These are phyloP conservation scores for Tonatia bakeri DNA, from an alignment of 2,113 vertebrate genomes.

Conservation along the genomic window DNA sequence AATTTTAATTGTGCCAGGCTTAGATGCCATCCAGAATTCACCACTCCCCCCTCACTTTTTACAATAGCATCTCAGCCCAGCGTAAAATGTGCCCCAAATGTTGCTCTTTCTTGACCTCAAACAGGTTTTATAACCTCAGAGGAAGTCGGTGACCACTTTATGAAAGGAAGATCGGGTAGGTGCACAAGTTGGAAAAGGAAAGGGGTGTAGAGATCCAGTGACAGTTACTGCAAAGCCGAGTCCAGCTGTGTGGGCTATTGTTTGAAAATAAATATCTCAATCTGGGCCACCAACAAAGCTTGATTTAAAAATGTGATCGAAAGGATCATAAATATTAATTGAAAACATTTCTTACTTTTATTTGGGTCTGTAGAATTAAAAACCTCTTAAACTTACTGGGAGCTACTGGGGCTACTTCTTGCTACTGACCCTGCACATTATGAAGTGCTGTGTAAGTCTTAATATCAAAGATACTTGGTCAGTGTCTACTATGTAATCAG, in stretches of 20 bases:
- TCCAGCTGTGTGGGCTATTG: not conserved
- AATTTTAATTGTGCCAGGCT: not conserved
- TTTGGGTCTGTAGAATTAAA: not conserved
- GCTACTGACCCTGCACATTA: not conserved
- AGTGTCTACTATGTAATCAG: not conserved
- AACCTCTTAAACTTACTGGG: not conserved
- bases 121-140: not conserved
- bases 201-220: not conserved
- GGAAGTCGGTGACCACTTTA: not conserved
- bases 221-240: not conserved
- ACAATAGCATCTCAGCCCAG: not conserved
- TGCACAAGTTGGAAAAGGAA: slow-evolving; percentile 4
- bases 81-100: not conserved
- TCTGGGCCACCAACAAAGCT: not conserved
- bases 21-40: not conserved
- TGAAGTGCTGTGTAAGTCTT: not conserved
- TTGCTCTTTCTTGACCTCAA: not conserved
- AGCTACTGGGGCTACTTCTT: not conserved
- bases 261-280: slow-evolving; percentile 46
- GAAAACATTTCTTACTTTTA: not conserved
- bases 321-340: not conserved
- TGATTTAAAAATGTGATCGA: not conserved
- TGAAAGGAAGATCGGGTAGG: not conserved
- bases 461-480: not conserved
- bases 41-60: not conserved